Evolutionary conservation across 1,140 invertebrate species (phyloP), one percentile per base, ranked within the genome.

Genomic region (Sminthurides bifidus): DNA sequence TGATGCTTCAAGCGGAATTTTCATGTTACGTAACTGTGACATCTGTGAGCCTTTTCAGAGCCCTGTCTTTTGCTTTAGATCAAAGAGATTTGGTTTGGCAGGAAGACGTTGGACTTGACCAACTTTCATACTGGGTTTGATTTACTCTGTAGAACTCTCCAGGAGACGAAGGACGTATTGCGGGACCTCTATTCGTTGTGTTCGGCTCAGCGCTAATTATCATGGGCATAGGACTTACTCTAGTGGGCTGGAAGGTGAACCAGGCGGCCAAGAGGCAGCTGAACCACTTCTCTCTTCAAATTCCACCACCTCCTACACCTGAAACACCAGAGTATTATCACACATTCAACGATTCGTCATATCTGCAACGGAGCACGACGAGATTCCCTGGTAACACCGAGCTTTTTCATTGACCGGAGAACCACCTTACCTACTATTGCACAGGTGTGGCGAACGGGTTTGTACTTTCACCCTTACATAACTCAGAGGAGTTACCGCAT

Each of bases 341-440:
- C 27, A 44, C 54, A 27, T 61, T 56, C n/a, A n/a, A n/a, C n/a
- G n/a, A n/a, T n/a, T n/a, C n/a, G n/a, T n/a, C n/a, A n/a, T n/a
- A n/a, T n/a, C n/a, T n/a, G n/a, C n/a, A n/a, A n/a, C n/a, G n/a
- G n/a, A n/a, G n/a, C n/a, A 30, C 19, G 61, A 43, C 23, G 55
- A 19, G 58, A 58, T 17, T 60, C 58, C 6, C 21, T 59, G 1
- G 60, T 64, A 31, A 45, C 30, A 17, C 37, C 59, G 3, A 31
- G 17, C 51, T 61, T 40, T 33, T 45, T 50, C 33, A 23, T 19
- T 27, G 54, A 51, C 31, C 29, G 57, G 45, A 30, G 50, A 48
- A 53, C 24, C 30, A 60, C 61, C 23, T 38, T 64, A n/a, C 51
- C 61, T 1, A 64, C 61, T 10, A 64, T 64, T 41, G 55, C 61